Conservation (phyloP, 1,140 invertebrate species). For the Aphelenchoides fujianensis region DNA sequence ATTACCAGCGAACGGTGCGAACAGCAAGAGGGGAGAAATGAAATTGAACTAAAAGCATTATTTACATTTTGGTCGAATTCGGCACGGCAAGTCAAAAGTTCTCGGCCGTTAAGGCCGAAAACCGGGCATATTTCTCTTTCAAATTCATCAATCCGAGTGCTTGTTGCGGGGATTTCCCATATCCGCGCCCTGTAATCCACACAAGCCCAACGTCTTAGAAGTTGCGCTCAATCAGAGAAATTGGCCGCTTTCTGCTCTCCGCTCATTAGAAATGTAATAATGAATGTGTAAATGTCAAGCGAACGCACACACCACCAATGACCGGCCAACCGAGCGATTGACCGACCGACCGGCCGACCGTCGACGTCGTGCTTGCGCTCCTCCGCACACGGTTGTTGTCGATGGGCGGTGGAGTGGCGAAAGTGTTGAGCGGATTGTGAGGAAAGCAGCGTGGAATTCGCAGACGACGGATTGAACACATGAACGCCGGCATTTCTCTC, state of each 20-base stretch:
- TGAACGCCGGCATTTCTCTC: neutral
- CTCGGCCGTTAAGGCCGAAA: neutral
- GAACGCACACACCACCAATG: too few species aligned
- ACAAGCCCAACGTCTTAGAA: neutral
- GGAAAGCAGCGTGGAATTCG: too few species aligned
- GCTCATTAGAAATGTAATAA: slow-evolving; percentile 1
- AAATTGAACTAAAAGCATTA: neutral
- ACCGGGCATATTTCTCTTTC: neutral
- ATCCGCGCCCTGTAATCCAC: too few species aligned
- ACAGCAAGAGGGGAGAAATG: neutral
- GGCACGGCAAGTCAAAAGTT: neutral
- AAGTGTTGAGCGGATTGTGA: neutral
- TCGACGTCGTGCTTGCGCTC: too few species aligned
- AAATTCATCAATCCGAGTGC: neutral
- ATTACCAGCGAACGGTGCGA: neutral
- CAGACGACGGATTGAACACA: too few species aligned
- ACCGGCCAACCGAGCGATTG: neutral
- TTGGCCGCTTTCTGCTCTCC: neutral
- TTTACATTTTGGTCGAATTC: neutral
- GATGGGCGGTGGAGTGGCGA: neutral
- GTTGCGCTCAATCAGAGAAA: slow-evolving; percentile 6
- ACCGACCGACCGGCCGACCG: neutral
- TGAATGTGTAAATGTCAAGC: too few species aligned
- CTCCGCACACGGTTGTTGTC: neutral
- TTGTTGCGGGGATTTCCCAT: neutral